Percentiles rank a stretch among this genome's conserved stretches.
phyloP scores from a whole-genome alignment of 1,140 invertebrate genomes.

The Muscidifurax raptorellus region DNA sequence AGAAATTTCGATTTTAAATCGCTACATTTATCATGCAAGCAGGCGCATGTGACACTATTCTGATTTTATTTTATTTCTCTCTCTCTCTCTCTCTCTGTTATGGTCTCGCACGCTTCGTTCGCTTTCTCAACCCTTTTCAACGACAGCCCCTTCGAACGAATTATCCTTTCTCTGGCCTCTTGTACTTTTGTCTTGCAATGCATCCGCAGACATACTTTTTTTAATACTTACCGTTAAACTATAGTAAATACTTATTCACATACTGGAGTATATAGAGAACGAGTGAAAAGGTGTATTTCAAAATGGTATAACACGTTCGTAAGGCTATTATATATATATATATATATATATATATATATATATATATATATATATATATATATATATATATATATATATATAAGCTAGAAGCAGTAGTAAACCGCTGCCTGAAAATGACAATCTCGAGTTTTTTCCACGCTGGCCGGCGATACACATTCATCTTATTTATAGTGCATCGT shows the following conservation, averaged over 20 bases:
- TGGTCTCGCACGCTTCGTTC: slow-evolving; percentile 49
- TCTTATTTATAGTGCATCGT: slow-evolving; percentile 35
- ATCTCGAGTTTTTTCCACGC: neutral
- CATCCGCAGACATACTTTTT: too few relatives aligned
- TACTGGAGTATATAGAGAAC: too few relatives aligned
- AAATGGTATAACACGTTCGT: too few relatives aligned
- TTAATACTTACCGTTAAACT: too few relatives aligned
- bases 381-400: too few relatives aligned
- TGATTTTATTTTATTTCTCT: slow-evolving; percentile 75
- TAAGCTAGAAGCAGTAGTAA: too few relatives aligned
- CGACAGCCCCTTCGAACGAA: neutral
- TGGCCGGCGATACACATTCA: slow-evolving; percentile 1
- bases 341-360: too few relatives aligned
- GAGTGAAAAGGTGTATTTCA: too few relatives aligned
- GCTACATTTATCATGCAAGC: slow-evolving; percentile 77
- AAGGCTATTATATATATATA: too few relatives aligned
- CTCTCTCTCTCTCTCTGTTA: slow-evolving; percentile 59
- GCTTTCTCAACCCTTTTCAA: neutral
- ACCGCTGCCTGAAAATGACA: neutral
- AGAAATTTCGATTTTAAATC: slow-evolving; percentile 76
- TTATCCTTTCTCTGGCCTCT: neutral
- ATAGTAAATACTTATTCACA: too few relatives aligned
- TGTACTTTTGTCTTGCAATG: neutral
- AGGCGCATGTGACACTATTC: slow-evolving; percentile 75
- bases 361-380: too few relatives aligned